Percentiles rank a stretch among this genome's conserved stretches.
These are phyloP conservation scores for Neomicropteryx cornuta DNA, from an alignment of 1,140 invertebrate genomes.

Conservation along the genomic window DNA sequence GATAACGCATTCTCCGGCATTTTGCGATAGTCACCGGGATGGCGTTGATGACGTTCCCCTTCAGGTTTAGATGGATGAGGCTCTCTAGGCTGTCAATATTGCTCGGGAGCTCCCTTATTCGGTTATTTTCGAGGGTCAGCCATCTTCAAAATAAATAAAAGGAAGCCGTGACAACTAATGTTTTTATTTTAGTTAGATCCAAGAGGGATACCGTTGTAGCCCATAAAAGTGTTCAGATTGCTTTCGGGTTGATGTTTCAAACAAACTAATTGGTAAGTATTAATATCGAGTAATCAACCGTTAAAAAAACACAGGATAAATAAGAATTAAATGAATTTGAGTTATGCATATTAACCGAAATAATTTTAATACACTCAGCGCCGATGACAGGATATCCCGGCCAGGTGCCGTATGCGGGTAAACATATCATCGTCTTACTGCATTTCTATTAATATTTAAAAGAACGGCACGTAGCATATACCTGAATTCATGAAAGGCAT, in stretches of 20 bases:
- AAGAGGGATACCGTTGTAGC: too few species aligned
- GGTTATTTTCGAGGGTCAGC: slow-evolving; percentile 47
- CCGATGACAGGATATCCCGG: too few species aligned
- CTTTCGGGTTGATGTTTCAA: not conserved
- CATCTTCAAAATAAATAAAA: slow-evolving; percentile 31
- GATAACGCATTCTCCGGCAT: slow-evolving; percentile 37
- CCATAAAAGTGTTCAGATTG: too few species aligned
- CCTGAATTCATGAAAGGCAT: too few species aligned
- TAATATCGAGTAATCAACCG: not conserved
- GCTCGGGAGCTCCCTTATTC: slow-evolving; percentile 36
- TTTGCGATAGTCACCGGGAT: slow-evolving; percentile 36
- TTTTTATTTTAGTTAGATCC: slow-evolving; percentile 1
- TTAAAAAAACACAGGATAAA: slow-evolving; percentile 3
- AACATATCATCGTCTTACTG: too few species aligned
- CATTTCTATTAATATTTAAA: too few species aligned
- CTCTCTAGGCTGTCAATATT: slow-evolving; percentile 35
- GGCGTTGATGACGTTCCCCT: slow-evolving; percentile 37
- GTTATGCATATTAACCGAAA: too few species aligned
- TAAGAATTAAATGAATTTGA: not conserved
- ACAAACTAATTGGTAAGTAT: slow-evolving; percentile 5
- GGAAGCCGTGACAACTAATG: not conserved
- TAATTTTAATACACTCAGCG: too few species aligned
- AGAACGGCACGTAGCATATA: too few species aligned
- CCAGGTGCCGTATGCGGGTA: too few species aligned
- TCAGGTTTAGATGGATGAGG: slow-evolving; percentile 45